A percentile compares a stretch with the other conserved stretches of the same genome.
Evolutionary conservation across 2,797 vertebrate genomes (phyloP).

Genomic region (Sebastes iracundus): DNA sequence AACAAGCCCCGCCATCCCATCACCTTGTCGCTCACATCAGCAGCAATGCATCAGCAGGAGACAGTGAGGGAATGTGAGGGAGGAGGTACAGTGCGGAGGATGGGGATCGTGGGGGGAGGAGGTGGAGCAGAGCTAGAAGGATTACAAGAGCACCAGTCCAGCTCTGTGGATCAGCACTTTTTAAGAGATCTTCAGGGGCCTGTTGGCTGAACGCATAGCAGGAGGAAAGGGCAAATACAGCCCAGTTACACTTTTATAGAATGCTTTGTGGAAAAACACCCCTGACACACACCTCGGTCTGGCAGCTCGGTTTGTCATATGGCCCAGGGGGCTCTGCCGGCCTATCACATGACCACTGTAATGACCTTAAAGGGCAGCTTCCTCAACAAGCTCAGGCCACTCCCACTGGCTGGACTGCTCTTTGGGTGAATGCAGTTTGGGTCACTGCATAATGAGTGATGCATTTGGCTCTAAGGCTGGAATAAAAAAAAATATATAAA

Average conservation of each 20-base stretch:
- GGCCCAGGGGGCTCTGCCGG: conserved; percentile 80
- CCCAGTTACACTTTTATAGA: conserved; percentile 89
- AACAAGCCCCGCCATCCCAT: conserved; percentile 76
- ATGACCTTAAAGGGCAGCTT: conserved; percentile 83
- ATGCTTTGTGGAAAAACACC: conserved; percentile 89
- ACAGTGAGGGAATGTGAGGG: conserved; percentile 72
- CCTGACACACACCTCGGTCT: conserved; percentile 85
- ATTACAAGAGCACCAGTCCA: conserved; percentile 76
- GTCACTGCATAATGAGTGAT: conserved; percentile 67
- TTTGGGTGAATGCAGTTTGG: conserved; percentile 72
- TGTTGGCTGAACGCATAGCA: conserved; percentile 81
- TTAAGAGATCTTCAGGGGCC: conserved; percentile 88
- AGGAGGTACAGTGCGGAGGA: conserved; percentile 53
- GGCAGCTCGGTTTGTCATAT: conserved; percentile 85
- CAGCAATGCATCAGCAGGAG: conserved; percentile 70
- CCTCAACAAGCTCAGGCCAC: conserved; percentile 74
- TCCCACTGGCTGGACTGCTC: conserved; percentile 66
- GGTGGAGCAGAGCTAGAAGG: conserved; percentile 65
- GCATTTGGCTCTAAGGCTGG: conserved; percentile 54
- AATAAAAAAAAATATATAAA: conserved; percentile 5
- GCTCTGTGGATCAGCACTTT: conserved; percentile 86
- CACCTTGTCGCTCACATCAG: conserved; percentile 68
- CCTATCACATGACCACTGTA: conserved; percentile 80
- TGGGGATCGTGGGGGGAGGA: conserved; percentile 33
- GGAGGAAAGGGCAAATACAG: conserved; percentile 87